Percentiles rank a stretch among this genome's conserved stretches.
Evolutionary conservation across 2,113 vertebrate genomes (phyloP).

Genomic region (Strigops habroptila): DNA sequence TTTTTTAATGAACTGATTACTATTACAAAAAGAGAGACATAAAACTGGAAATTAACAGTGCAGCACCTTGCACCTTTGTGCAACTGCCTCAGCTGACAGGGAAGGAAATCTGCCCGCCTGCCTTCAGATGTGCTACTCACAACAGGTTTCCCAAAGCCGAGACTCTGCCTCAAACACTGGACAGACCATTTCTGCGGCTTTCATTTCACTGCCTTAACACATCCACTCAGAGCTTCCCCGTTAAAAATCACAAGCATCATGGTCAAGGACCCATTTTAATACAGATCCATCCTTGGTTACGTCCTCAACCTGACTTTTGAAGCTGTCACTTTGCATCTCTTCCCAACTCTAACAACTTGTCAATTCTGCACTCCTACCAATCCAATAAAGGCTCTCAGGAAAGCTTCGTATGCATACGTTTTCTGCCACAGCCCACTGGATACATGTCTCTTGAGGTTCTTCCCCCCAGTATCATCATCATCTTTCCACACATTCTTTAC

Average conservation of each 20-base stretch:
- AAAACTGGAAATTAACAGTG: neutral
- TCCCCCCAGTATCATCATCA: rapidly evolving
- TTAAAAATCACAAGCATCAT: neutral
- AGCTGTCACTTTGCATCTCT: neutral
- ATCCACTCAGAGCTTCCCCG: neutral
- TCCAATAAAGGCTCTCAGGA: neutral
- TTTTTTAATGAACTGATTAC: neutral
- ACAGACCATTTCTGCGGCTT: neutral
- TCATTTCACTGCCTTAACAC: neutral
- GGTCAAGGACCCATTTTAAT: neutral
- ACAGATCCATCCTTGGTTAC: neutral
- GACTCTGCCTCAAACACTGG: neutral
- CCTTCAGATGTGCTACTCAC: neutral
- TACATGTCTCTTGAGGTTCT: neutral
- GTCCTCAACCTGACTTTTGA: neutral
- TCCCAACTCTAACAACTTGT: neutral
- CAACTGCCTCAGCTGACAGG: neutral
- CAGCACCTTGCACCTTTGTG: neutral
- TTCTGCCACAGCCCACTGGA: neutral
- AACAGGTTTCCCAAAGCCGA: neutral
- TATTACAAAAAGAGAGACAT: neutral
- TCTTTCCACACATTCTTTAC: neutral
- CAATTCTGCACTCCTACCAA: neutral
- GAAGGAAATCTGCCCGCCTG: neutral
- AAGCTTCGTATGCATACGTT: neutral